Base-by-base conservation (phyloP, 2,113 vertebrate species). In the Rattus norvegicus region DNA sequence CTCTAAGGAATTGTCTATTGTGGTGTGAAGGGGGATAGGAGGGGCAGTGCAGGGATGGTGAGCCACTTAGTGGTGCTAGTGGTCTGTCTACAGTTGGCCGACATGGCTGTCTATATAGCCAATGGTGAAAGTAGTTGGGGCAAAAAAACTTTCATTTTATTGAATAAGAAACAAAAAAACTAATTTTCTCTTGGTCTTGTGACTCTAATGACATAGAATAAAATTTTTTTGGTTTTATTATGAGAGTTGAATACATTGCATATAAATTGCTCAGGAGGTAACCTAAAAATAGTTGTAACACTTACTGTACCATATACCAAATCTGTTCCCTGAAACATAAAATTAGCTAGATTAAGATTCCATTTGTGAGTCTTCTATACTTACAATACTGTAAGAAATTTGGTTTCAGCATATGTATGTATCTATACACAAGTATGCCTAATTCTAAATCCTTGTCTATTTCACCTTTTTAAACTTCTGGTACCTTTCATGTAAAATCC, bases 271-370 rank as follows among this genome's bases (percentile, higher is more conserved):
- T 7, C 54, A 75, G 65, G 80, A 95, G n/a, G 10, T 49, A 86
- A 94, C 65, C 39, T 92, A 77, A 92, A 96, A 86, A 75, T 61
- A 92, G 14, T 75, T 94, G 43, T 69, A 84, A 91, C 88, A 80
- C 4, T 56, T 72, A 59, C 24, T 89, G 4, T 93, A 47, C 28
- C 3, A 4, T 72, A 83, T 63, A 79, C 24, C 39, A 77, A 6
- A 67, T 83, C 28, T 93, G 17, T 91, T 83, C 47, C 36, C 80
- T 94, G 81, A 92, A 94, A 76, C 81, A 52, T 92, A 87, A 87
- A 70, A 86, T 93, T 61, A 85, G 16, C 63, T 86, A 89, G 20
- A 28, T 81, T 93, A 92, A 84, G 14, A 49, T 95, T 92, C n/a
- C 1, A 56, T 67, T 93, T 93, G 70, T 75, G 36, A 92, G 63